phyloP scores from a whole-genome alignment of 2,797 vertebrate genomes.

The Sebastes taczanowskii region DNA sequence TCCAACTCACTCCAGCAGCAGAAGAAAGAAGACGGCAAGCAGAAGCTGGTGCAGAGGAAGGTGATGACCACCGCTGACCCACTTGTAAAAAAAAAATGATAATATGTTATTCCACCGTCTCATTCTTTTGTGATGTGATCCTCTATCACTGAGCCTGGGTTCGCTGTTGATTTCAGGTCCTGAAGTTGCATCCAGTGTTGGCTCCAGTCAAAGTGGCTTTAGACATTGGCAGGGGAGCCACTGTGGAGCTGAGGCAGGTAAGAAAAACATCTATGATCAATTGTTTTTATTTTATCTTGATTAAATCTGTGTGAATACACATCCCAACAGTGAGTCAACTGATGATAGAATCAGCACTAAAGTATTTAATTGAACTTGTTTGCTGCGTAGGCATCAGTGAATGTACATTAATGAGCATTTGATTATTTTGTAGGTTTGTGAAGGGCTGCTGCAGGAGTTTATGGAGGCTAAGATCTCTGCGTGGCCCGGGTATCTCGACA shows the following conservation, averaged over 20 bases:
- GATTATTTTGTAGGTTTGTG: slow-evolving; percentile 85
- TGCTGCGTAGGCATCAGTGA: neutral
- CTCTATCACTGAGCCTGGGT: neutral
- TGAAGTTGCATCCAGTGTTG: slow-evolving; percentile 94
- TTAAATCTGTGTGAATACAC: neutral
- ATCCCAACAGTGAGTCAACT: neutral
- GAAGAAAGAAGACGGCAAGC: slow-evolving; percentile 79
- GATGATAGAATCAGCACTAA: neutral
- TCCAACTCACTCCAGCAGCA: slow-evolving; percentile 89
- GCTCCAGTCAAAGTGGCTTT: slow-evolving; percentile 94
- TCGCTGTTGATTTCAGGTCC: slow-evolving; percentile 82
- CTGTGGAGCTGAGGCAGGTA: slow-evolving; percentile 91
- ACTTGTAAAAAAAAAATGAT: neutral
- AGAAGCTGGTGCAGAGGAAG: slow-evolving; percentile 86
- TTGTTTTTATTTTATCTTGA: neutral
- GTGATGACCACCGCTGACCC: slow-evolving; percentile 63
- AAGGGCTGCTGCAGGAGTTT: slow-evolving; percentile 89
- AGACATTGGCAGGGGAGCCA: slow-evolving; percentile 88
- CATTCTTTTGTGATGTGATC: neutral
- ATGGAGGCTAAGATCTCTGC: slow-evolving; percentile 86
- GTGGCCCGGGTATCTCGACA: slow-evolving; percentile 95
- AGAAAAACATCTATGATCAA: slow-evolving; percentile 27
- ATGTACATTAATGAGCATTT: neutral
- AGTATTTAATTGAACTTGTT: neutral
- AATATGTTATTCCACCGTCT: neutral